These are phyloP conservation scores for Microchirus variegatus DNA, from an alignment of 2,797 vertebrate genomes.

Conservation along the genomic window DNA sequence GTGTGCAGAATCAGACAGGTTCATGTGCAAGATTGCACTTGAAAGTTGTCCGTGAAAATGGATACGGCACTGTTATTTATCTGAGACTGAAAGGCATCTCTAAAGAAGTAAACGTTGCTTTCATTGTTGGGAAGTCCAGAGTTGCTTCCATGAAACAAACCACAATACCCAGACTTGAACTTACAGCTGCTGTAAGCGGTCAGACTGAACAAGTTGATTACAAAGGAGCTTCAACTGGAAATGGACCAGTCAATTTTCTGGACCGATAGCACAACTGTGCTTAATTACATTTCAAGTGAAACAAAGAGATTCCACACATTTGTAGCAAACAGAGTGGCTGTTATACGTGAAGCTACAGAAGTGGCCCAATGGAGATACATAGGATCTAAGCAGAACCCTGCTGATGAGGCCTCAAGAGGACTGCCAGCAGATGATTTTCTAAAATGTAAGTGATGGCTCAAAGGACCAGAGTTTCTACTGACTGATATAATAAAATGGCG, in stretches of 20 bases:
- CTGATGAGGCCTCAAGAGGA: background rate
- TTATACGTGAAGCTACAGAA: background rate
- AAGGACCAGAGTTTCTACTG: background rate
- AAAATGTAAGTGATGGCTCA: background rate
- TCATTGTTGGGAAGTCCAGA: constrained; percentile 1
- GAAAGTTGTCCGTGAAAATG: background rate
- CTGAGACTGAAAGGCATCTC: background rate
- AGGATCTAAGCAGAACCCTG: background rate
- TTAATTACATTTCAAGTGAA: constrained; percentile 1
- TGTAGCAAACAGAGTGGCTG: constrained; percentile 1
- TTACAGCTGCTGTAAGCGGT: constrained; percentile 1
- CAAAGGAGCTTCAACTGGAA: background rate
- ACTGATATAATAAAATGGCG: background rate
- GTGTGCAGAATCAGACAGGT: background rate
- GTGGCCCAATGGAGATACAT: background rate
- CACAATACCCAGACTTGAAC: background rate
- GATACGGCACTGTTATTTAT: background rate
- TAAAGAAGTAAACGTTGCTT: constrained; percentile 2
- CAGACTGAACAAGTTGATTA: background rate
- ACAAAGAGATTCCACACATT: background rate
- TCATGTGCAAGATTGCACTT: background rate
- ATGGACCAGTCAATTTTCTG: background rate
- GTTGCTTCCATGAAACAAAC: background rate
- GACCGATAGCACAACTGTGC: background rate
- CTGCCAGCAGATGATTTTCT: background rate